phyloP scores from a whole-genome alignment of 2,113 vertebrate species.

The Capricornis sumatraensis region DNA sequence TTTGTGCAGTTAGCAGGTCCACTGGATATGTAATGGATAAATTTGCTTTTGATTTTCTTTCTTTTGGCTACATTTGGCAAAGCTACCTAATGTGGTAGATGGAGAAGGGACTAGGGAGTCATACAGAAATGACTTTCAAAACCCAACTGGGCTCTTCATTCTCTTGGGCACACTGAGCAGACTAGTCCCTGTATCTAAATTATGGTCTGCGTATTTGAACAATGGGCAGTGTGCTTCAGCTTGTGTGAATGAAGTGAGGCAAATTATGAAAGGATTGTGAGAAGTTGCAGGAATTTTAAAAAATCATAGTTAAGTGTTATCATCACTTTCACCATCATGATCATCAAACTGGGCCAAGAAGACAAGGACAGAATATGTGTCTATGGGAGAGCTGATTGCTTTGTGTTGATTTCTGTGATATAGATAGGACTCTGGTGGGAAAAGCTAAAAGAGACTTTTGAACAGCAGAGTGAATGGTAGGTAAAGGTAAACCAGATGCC shows the following conservation, averaged over 20 bases:
- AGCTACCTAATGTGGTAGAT: background rate
- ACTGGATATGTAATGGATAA: background rate
- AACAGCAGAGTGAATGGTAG: background rate
- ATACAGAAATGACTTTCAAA: background rate
- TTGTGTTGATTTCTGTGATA: background rate
- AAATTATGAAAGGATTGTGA: background rate
- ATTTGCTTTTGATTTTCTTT: background rate
- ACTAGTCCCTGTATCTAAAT: background rate
- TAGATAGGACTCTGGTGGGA: background rate
- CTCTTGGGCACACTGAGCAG: background rate
- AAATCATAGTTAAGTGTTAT: background rate
- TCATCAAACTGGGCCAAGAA: background rate
- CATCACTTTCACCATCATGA: background rate
- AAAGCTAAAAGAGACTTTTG: background rate
- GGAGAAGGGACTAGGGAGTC: background rate
- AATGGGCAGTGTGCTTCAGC: background rate
- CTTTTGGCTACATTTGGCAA: background rate
- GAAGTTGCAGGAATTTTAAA: background rate
- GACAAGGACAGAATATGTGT: background rate
- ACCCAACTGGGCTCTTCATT: background rate
- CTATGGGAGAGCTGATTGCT: background rate
- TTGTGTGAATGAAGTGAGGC: background rate
- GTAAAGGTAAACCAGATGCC: background rate
- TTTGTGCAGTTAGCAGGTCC: background rate
- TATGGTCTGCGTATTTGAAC: background rate